These are phyloP conservation scores for Cotesia vestalis DNA, from an alignment of 1,140 invertebrate species.

Conservation along the genomic window DNA sequence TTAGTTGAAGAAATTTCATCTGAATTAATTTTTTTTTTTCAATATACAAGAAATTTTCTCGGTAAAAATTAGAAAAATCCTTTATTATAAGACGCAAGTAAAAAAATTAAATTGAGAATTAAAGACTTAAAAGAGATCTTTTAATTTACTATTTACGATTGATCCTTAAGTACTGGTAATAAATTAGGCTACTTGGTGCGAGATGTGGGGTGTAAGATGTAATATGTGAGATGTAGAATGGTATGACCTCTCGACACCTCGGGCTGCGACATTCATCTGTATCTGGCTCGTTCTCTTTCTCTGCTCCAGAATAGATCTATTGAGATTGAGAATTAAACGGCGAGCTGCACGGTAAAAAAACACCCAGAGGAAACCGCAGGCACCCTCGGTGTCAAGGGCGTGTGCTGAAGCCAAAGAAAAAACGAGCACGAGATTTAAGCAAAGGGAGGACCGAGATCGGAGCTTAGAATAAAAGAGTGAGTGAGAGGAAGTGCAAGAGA, in stretches of 20 bases:
- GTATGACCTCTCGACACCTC: slow-evolving; percentile 14
- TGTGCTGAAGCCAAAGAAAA: slow-evolving; percentile 42
- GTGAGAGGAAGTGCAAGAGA: slow-evolving; percentile 17
- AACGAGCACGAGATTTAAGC: slow-evolving; percentile 27
- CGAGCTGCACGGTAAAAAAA: slow-evolving; percentile 12
- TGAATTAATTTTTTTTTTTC: too few relatives aligned
- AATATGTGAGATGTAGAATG: too few relatives aligned
- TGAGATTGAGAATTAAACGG: neutral
- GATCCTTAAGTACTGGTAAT: neutral
- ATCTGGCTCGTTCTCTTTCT: slow-evolving; percentile 18
- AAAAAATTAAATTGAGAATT: too few relatives aligned
- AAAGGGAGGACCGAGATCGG: neutral
- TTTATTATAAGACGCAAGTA: too few relatives aligned
- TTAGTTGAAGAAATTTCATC: too few relatives aligned
- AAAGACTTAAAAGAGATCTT: too few relatives aligned
- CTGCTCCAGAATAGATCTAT: neutral
- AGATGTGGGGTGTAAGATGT: neutral
- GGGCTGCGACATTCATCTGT: slow-evolving; percentile 13
- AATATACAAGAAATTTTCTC: too few relatives aligned
- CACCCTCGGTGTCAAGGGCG: slow-evolving; percentile 53
- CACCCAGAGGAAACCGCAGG: slow-evolving; percentile 49
- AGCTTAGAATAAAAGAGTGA: neutral
- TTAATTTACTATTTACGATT: too few relatives aligned
- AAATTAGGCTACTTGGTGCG: slow-evolving; percentile 14
- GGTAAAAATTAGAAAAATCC: too few relatives aligned